These are phyloP conservation scores for Echinops telfairi DNA, from an alignment of 2,113 vertebrate genomes.

Conservation along the genomic window DNA sequence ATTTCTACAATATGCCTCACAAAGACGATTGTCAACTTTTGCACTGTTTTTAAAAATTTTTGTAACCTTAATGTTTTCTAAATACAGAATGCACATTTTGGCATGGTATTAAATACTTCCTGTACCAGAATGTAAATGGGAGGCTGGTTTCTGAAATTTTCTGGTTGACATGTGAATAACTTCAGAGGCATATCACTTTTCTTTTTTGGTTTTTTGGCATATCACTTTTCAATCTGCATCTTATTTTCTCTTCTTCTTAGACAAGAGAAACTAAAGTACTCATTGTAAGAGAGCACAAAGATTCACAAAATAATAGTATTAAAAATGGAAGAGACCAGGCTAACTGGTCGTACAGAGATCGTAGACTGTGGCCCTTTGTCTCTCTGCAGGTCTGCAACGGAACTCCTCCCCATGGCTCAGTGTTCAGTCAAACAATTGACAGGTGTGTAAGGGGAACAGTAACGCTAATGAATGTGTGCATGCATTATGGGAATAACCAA, in stretches of 20 bases:
- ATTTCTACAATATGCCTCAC: not conserved
- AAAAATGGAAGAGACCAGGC: not conserved
- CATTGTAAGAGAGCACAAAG: not conserved
- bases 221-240: not conserved
- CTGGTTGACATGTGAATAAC: not conserved
- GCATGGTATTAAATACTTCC: not conserved
- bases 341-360: too few species aligned
- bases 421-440: too few species aligned
- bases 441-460: too few species aligned
- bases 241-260: conserved; percentile 15
- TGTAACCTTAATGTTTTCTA: not conserved
- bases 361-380: too few species aligned
- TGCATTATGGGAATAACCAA: too few species aligned
- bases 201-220: too few species aligned
- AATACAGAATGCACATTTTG: not conserved
- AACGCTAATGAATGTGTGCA: too few species aligned
- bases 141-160: not conserved
- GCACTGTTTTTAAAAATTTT: not conserved
- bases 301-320: not conserved
- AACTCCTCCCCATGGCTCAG: too few species aligned
- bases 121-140: not conserved
- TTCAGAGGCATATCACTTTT: not conserved
- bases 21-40: not conserved
- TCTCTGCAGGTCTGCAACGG: too few species aligned
- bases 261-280: not conserved